Conservation (phyloP, 2,888 invertebrate genomes). For the Cheilosia soror region DNA sequence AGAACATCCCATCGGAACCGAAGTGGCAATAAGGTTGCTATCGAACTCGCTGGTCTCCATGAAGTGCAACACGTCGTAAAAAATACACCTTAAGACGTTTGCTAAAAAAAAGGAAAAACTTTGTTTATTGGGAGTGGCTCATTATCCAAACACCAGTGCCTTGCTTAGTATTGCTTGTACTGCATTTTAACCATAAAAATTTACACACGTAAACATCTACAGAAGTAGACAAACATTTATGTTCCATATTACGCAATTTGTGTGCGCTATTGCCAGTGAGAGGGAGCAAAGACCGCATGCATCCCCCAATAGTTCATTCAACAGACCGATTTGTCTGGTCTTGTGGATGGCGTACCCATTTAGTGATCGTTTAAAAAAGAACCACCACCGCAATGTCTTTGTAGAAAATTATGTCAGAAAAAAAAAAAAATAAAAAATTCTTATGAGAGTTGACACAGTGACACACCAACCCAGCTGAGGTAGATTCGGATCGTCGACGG, state of each 20-base stretch:
- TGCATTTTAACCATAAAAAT: constrained; percentile 48
- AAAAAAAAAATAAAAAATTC: constrained; percentile 8
- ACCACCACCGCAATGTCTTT: constrained; percentile 13
- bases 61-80: background rate
- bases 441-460: constrained; percentile 49
- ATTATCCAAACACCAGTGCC: constrained; percentile 56
- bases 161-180: constrained; percentile 37
- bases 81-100: constrained; percentile 12
- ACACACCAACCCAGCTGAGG: constrained; percentile 48
- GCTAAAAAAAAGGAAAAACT: constrained; percentile 33
- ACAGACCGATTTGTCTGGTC: constrained; percentile 40
- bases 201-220: background rate
- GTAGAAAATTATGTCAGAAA: constrained; percentile 32
- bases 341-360: constrained; percentile 15
- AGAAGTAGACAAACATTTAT: constrained; percentile 19
- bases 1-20: background rate
- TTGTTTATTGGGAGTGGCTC: constrained; percentile 55
- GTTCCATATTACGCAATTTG: constrained; percentile 48
- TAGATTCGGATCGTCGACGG: constrained; percentile 11
- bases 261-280: constrained; percentile 7
- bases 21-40: constrained; percentile 1
- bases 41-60: background rate
- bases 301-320: constrained; percentile 17
- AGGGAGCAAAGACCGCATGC: constrained; percentile 22
- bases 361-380: constrained; percentile 22